A percentile compares a stretch with the other conserved stretches of the same genome.
These are phyloP conservation scores for Stenolophus ochropezus DNA, from an alignment of 2,888 invertebrate species.

Conservation along the genomic window DNA sequence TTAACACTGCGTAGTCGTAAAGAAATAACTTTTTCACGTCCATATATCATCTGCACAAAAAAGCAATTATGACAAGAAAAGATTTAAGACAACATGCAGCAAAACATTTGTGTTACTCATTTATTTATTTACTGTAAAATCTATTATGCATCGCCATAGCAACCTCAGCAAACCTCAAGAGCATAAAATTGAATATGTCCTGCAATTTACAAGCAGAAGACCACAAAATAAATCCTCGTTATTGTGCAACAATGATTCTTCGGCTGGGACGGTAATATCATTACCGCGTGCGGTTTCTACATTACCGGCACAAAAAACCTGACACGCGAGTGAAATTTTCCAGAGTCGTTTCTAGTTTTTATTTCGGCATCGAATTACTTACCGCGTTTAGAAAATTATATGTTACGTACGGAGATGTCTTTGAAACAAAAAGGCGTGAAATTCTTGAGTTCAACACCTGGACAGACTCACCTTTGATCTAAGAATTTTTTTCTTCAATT, in stretches of 20 bases:
- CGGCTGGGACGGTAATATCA: constrained; percentile 19
- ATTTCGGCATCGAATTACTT: constrained; percentile 51
- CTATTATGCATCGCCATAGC: constrained; percentile 26
- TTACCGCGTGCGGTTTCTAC: constrained; percentile 43
- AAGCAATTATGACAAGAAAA: constrained; percentile 17
- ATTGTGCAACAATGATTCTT: constrained; percentile 18
- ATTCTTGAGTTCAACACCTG: constrained; percentile 18
- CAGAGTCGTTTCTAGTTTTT: constrained; percentile 49
- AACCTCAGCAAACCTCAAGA: constrained; percentile 8
- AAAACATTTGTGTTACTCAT: constrained; percentile 23
- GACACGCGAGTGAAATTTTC: constrained; percentile 48
- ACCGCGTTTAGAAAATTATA: constrained; percentile 52
- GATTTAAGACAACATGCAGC: constrained; percentile 16
- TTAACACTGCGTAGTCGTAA: background rate
- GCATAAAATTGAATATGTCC: constrained; percentile 33
- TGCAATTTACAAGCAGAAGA: constrained; percentile 1
- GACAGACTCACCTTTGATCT: constrained; percentile 38
- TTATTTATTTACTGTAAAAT: constrained; percentile 37
- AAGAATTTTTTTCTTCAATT: background rate
- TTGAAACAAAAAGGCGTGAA: constrained; percentile 26
- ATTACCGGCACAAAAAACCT: constrained; percentile 24
- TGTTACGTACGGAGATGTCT: constrained; percentile 4
- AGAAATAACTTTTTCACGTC: constrained; percentile 25
- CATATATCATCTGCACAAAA: constrained; percentile 15
- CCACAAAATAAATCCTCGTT: constrained; percentile 39